Evolutionary conservation across 2,113 vertebrate species (phyloP).

Genomic region (Psilopogon haemacephalus): DNA sequence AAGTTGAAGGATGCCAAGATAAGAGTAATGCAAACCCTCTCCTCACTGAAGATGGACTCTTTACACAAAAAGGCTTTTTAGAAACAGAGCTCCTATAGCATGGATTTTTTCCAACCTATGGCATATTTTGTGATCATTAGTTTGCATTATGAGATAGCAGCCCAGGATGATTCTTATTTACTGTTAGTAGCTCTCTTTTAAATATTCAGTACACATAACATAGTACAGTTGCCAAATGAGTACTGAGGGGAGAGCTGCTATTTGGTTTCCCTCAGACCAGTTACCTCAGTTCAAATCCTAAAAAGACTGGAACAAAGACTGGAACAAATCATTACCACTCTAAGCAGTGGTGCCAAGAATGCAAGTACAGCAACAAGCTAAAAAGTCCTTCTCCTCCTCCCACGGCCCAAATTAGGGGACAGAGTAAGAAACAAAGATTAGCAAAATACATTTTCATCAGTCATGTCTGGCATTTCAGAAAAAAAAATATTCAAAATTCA

Average conservation of each 20-base stretch:
- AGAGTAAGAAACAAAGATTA: not conserved
- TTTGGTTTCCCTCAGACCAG: not conserved
- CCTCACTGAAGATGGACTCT: not conserved
- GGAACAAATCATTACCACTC: not conserved
- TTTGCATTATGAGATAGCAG: not conserved
- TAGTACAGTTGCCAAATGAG: not conserved
- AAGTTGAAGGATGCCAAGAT: not conserved
- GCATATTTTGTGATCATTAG: not conserved
- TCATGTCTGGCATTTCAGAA: fast-evolving
- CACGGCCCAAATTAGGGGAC: not conserved
- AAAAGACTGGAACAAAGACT: not conserved
- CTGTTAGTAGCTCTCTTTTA: not conserved
- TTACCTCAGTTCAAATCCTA: not conserved
- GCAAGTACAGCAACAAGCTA: not conserved
- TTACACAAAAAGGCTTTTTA: not conserved
- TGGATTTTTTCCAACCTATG: not conserved
- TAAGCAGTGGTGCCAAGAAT: not conserved
- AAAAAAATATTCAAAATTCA: not conserved
- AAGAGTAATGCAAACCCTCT: not conserved
- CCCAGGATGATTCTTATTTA: not conserved
- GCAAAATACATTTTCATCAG: not conserved
- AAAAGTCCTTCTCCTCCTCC: not conserved
- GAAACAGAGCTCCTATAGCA: not conserved
- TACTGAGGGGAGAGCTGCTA: not conserved
- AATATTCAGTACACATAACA: not conserved